phyloP scores from a whole-genome alignment of 1,140 invertebrate species.

The Melitaea cinxia region DNA sequence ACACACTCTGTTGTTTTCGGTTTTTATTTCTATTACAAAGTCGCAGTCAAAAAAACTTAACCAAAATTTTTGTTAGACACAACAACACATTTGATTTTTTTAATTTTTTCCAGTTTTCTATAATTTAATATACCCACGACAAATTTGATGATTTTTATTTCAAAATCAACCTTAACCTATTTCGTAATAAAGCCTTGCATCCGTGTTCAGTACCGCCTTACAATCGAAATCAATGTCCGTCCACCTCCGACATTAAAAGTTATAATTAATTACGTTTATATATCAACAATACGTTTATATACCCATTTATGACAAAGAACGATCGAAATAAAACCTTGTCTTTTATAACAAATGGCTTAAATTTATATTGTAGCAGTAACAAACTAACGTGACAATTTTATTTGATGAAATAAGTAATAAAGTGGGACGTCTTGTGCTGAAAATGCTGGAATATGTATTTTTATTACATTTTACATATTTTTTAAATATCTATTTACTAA shows the following conservation, averaged over 20 bases:
- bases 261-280: constrained; percentile 48
- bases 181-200: constrained; percentile 38
- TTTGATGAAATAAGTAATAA: no score
- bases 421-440: no score
- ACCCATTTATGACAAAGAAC: not conserved
- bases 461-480: no score
- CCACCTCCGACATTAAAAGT: constrained; percentile 36
- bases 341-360: constrained; percentile 8
- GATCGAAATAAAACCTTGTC: constrained; percentile 14
- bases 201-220: constrained; percentile 51
- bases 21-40: no score
- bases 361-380: constrained; percentile 19
- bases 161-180: constrained; percentile 18
- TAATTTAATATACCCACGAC: not conserved
- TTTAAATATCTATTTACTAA: no score
- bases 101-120: no score
- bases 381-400: no score
- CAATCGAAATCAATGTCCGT: constrained; percentile 46
- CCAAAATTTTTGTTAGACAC: no score
- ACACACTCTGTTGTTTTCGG: no score
- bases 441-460: no score
- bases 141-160: constrained; percentile 4
- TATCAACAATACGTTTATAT: constrained; percentile 33
- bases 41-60: no score
- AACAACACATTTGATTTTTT: no score